Percentiles rank a stretch among this genome's conserved stretches.
Evolutionary conservation across 1,140 invertebrate genomes (phyloP).

Genomic region (Homalodisca vitripennis): DNA sequence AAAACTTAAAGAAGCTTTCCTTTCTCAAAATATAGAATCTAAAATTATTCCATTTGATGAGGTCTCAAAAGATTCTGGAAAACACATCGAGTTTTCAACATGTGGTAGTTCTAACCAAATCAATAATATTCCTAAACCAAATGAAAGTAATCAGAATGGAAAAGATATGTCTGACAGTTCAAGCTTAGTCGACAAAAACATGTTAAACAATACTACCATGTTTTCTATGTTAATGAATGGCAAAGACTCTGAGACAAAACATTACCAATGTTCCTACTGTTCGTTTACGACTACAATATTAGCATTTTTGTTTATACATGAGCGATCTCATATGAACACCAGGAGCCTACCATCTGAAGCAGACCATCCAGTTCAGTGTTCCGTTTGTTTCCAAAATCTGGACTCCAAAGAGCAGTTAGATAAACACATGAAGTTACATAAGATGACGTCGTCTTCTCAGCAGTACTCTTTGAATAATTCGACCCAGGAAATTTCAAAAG

Average conservation of each 20-base stretch:
- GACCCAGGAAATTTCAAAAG: neutral
- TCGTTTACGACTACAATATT: constrained; percentile 85
- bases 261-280: constrained; percentile 86
- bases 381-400: constrained; percentile 59
- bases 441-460: constrained; percentile 17
- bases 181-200: neutral
- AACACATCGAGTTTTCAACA: constrained; percentile 19
- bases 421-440: constrained; percentile 32
- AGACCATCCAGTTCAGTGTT: constrained; percentile 52
- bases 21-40: neutral
- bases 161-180: neutral
- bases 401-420: constrained; percentile 39
- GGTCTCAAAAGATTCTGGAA: too few species aligned
- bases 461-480: neutral
- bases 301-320: constrained; percentile 88
- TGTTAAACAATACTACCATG: constrained; percentile 18
- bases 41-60: neutral
- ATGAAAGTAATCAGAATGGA: neutral
- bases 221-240: constrained; percentile 23
- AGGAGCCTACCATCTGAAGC: constrained; percentile 2
- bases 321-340: constrained; percentile 64
- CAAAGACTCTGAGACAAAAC: constrained; percentile 48
- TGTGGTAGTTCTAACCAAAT: neutral
- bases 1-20: constrained; percentile 63
- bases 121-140: neutral